These are phyloP conservation scores for Diabrotica undecimpunctata DNA, from an alignment of 1,140 invertebrate genomes.

Conservation along the genomic window DNA sequence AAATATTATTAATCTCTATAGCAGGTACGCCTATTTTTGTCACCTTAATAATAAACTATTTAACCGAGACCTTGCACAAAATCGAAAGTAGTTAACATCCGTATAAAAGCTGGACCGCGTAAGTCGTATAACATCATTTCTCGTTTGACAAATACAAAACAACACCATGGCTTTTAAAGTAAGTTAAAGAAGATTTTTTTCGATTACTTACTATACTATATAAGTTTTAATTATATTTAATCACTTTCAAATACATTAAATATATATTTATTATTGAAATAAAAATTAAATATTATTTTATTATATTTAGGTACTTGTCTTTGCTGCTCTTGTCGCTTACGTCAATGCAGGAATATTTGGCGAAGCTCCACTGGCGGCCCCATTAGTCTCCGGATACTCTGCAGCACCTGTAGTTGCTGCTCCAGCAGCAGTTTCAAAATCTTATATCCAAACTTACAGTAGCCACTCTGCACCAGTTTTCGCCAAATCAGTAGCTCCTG, in stretches of 20 bases:
- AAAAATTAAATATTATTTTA: background rate
- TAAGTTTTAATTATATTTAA: background rate
- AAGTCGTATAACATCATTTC: background rate
- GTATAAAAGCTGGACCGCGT: background rate
- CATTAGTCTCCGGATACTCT: constrained; percentile 25
- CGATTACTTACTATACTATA: background rate
- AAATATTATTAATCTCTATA: no score
- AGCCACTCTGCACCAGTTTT: constrained; percentile 44
- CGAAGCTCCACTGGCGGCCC: constrained; percentile 24
- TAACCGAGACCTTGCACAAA: background rate
- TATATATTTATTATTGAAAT: no score
- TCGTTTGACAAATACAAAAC: background rate
- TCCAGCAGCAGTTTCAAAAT: constrained; percentile 47
- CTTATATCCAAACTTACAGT: constrained; percentile 59
- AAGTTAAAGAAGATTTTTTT: background rate
- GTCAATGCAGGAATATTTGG: constrained; percentile 38
- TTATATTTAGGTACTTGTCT: constrained; percentile 33
- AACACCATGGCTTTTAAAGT: background rate
- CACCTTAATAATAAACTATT: background rate
- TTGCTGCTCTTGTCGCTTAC: constrained; percentile 37
- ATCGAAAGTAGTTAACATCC: background rate
- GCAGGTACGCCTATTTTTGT: no score
- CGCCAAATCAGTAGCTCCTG: constrained; percentile 52
- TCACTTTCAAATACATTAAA: no score
- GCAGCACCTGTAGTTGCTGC: constrained; percentile 24